These are phyloP conservation scores for Penelope pileata DNA, from an alignment of 2,113 vertebrate species.

Conservation along the genomic window DNA sequence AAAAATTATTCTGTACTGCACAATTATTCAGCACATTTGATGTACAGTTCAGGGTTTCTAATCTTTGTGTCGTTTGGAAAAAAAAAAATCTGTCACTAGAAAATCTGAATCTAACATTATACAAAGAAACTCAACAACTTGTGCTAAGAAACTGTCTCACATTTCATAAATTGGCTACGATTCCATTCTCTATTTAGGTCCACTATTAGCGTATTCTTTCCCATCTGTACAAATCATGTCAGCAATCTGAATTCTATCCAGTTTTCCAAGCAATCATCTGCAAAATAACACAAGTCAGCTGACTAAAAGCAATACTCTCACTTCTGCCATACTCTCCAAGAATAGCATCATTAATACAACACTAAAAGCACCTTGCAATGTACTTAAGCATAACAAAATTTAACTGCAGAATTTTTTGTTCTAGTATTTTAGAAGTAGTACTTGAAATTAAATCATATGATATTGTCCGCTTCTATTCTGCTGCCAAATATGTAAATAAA, in stretches of 20 bases:
- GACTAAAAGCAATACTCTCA: conserved; percentile 3
- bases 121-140: neutral
- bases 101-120: neutral
- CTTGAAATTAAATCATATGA: neutral
- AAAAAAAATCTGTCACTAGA: neutral
- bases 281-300: neutral
- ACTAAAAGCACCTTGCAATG: neutral
- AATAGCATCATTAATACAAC: neutral
- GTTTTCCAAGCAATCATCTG: conserved; percentile 18
- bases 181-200: neutral
- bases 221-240: neutral
- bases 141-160: neutral
- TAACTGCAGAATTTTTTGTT: neutral
- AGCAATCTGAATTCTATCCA: neutral
- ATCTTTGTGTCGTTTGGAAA: neutral
- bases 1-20: neutral
- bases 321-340: neutral
- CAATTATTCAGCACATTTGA: neutral
- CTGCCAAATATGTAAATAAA: neutral
- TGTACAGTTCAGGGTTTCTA: neutral
- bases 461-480: neutral
- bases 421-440: neutral
- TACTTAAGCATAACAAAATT: conserved; percentile 1
- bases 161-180: neutral
- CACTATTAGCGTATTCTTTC: neutral